phyloP scores from a whole-genome alignment of 2,888 invertebrate genomes.

The Stegana nigrithorax region DNA sequence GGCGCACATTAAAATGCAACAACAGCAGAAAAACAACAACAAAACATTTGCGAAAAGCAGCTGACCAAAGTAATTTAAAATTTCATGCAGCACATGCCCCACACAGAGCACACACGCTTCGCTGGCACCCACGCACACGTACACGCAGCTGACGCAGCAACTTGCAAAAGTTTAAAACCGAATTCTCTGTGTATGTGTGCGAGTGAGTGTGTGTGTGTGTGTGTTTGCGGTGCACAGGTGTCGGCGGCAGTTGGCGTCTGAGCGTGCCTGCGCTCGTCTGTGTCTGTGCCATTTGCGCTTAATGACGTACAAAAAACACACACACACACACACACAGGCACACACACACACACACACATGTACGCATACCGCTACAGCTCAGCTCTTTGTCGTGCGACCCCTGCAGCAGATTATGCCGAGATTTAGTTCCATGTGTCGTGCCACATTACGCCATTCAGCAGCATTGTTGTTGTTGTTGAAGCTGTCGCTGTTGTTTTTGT shows the following conservation, averaged over 20 bases:
- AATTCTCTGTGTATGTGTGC: constrained; percentile 19
- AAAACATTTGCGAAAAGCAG: neutral
- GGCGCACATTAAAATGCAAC: neutral
- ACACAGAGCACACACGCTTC: too few relatives aligned
- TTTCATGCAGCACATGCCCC: too few relatives aligned
- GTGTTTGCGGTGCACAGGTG: constrained; percentile 46
- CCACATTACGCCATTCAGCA: too few relatives aligned
- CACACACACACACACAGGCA: constrained; percentile 18
- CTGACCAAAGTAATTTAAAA: neutral
- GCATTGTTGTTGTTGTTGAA: neutral
- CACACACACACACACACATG: constrained; percentile 18
- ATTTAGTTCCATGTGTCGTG: constrained; percentile 29
- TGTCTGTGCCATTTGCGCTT: constrained; percentile 52
- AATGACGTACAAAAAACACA: constrained; percentile 46
- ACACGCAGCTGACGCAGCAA: constrained; percentile 54
- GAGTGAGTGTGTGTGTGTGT: constrained; percentile 17
- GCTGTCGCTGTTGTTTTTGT: neutral
- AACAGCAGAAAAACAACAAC: neutral
- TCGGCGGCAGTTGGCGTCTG: constrained; percentile 55
- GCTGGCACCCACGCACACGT: too few relatives aligned
- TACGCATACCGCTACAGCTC: constrained; percentile 27
- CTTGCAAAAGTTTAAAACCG: constrained; percentile 38
- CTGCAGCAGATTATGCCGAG: constrained; percentile 38
- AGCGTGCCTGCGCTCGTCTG: constrained; percentile 20
- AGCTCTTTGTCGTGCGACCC: constrained; percentile 1